A percentile compares a stretch with the other conserved stretches of the same genome.
Evolutionary conservation across 2,113 vertebrate genomes (phyloP).

Genomic region (Platichthys flesus): DNA sequence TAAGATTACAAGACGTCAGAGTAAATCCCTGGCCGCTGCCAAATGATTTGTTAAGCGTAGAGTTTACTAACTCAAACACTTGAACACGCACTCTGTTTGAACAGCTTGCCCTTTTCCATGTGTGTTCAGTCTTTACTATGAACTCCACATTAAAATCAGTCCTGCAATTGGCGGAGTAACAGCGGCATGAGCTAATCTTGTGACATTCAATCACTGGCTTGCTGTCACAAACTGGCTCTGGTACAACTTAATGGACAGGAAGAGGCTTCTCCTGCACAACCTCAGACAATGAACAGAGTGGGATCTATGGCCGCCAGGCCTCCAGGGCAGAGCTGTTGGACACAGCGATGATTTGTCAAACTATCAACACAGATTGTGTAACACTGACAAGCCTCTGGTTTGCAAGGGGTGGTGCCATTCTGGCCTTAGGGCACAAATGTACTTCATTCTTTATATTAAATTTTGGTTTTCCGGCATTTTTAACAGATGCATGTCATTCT

Average conservation of each 20-base stretch:
- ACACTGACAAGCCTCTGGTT: slow-evolving; percentile 40
- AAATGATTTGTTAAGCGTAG: not conserved
- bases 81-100: not conserved
- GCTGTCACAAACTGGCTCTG: slow-evolving; percentile 43
- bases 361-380: slow-evolving; percentile 33
- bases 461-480: not conserved
- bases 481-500: not conserved
- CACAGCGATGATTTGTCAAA: slow-evolving; percentile 31
- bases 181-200: not conserved
- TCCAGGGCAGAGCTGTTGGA: slow-evolving; percentile 13
- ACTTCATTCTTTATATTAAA: not conserved
- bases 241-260: slow-evolving; percentile 46
- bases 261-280: slow-evolving; percentile 18
- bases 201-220: not conserved
- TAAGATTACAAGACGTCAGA: slow-evolving; percentile 38
- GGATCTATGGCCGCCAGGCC: slow-evolving; percentile 9
- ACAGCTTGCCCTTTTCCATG: not conserved
- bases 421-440: not conserved
- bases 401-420: slow-evolving; percentile 10
- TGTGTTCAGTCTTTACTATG: not conserved
- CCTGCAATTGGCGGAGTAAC: too few species aligned
- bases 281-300: slow-evolving; percentile 45
- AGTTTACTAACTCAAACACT: too few species aligned
- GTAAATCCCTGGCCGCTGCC: slow-evolving; percentile 10
- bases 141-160: not conserved